A percentile compares a stretch with the other conserved stretches of the same genome.
Evolutionary conservation across 1,140 invertebrate species (phyloP).

Genomic region (Euura saliciscinereae): DNA sequence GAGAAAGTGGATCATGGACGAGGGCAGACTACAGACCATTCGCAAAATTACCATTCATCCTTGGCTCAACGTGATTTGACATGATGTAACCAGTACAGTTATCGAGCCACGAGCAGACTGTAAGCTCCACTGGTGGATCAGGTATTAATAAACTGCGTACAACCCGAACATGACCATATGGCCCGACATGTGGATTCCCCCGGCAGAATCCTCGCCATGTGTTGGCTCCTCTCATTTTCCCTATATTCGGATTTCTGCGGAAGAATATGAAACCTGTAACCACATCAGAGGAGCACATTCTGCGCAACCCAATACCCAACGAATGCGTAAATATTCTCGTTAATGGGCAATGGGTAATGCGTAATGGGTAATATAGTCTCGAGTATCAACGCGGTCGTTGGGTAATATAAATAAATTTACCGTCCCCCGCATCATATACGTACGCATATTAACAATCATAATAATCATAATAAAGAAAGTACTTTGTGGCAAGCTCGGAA

Average conservation of each 20-base stretch:
- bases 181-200: conserved; percentile 9
- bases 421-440: background rate
- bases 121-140: background rate
- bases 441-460: too few relatives aligned
- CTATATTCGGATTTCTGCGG: conserved; percentile 12
- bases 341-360: background rate
- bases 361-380: conserved; percentile 2
- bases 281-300: background rate
- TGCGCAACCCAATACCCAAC: conserved; percentile 10
- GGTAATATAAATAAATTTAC: conserved; percentile 7
- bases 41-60: background rate
- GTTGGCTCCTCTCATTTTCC: conserved; percentile 3
- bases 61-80: background rate
- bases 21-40: background rate
- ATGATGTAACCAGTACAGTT: background rate
- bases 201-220: conserved; percentile 9
- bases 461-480: background rate
- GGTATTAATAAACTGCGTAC: conserved; percentile 14
- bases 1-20: too few relatives aligned
- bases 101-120: background rate
- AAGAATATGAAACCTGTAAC: background rate
- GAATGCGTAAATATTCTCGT: background rate
- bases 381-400: conserved; percentile 6
- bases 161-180: conserved; percentile 10
- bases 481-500: background rate